Evolutionary conservation across 2,888 invertebrate species (phyloP).

Genomic region (Cryptus armator): DNA sequence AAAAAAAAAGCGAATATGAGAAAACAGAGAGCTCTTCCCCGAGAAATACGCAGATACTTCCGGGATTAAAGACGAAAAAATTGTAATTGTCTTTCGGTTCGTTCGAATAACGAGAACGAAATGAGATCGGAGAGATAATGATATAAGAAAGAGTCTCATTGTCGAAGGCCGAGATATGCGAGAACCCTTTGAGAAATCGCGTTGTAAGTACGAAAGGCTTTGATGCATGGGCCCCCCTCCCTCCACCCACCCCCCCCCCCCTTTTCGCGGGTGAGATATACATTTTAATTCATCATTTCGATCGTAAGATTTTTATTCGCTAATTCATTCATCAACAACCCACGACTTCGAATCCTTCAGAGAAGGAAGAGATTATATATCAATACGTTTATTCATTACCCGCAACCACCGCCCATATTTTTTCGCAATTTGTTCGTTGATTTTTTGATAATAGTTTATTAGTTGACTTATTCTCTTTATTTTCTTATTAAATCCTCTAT

Average conservation of each 20-base stretch:
- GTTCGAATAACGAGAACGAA: slow-evolving; percentile 47
- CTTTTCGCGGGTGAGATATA: slow-evolving; percentile 59
- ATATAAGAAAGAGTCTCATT: slow-evolving; percentile 47
- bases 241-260: slow-evolving; percentile 40
- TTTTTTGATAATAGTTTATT: slow-evolving; percentile 14
- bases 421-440: slow-evolving; percentile 24
- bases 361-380: slow-evolving; percentile 12
- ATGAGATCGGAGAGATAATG: slow-evolving; percentile 41
- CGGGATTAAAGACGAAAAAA: slow-evolving; percentile 64
- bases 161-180: slow-evolving; percentile 56
- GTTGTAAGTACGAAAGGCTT: slow-evolving; percentile 83
- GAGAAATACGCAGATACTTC: slow-evolving; percentile 53
- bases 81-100: slow-evolving; percentile 44
- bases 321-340: slow-evolving; percentile 12
- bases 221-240: slow-evolving; percentile 81
- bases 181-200: slow-evolving; percentile 76
- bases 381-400: not conserved
- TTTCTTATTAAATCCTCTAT: slow-evolving; percentile 65
- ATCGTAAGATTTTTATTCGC: slow-evolving; percentile 41
- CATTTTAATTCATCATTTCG: slow-evolving; percentile 47
- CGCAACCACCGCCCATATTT: not conserved
- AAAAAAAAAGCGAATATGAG: not conserved
- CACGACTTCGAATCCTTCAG: slow-evolving; percentile 21
- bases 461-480: slow-evolving; percentile 44
- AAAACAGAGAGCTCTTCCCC: slow-evolving; percentile 47